Conservation (phyloP, 2,888 invertebrate genomes). For the Rutpela maculata region DNA sequence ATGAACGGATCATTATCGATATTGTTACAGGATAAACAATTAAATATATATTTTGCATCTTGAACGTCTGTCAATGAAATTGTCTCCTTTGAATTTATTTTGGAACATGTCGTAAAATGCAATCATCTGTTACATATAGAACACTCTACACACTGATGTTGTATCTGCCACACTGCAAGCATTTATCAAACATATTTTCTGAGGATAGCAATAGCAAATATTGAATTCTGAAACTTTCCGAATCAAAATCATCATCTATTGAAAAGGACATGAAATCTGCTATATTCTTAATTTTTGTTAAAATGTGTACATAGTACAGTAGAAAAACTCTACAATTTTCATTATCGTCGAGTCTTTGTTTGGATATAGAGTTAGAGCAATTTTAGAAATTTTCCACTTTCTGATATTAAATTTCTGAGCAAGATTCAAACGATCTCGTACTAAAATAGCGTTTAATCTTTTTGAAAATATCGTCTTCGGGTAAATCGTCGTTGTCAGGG, state of each 20-base stretch:
- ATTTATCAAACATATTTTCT: slow-evolving; percentile 12
- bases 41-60: background rate
- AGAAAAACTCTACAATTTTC: slow-evolving; percentile 23
- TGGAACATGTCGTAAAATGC: slow-evolving; percentile 16
- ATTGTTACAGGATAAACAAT: background rate
- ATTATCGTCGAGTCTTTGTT: too few relatives aligned
- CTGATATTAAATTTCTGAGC: slow-evolving; percentile 6
- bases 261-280: background rate
- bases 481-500: background rate
- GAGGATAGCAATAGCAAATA: slow-evolving; percentile 9
- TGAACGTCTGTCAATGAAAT: background rate
- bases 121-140: slow-evolving; percentile 12
- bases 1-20: background rate
- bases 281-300: background rate
- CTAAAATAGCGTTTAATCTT: slow-evolving; percentile 27
- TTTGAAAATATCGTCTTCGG: slow-evolving; percentile 6
- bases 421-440: slow-evolving; percentile 21
- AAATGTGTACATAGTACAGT: background rate
- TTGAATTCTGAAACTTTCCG: slow-evolving; percentile 24
- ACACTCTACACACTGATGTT: background rate
- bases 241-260: background rate
- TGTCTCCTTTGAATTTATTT: background rate
- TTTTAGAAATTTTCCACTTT: too few relatives aligned
- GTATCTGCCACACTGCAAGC: background rate
- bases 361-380: too few relatives aligned